Conservation (phyloP, 2,797 vertebrate species). For the Capromys pilorides region DNA sequence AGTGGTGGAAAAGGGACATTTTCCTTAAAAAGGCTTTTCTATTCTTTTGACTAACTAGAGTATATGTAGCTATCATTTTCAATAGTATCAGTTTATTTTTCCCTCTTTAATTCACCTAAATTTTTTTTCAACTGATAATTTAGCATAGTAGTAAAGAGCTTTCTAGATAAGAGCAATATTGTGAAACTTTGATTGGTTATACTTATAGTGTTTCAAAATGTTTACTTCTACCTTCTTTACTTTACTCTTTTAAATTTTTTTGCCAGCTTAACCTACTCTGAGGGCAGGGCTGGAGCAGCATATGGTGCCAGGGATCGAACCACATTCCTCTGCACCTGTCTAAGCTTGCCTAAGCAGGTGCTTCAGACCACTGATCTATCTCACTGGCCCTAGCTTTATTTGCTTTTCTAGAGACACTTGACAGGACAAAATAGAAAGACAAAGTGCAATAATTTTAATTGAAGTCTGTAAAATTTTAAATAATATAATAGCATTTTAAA, state of each 20-base stretch:
- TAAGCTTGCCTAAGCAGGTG: too few relatives aligned
- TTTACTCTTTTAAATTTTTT: too few relatives aligned
- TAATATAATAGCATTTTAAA: not conserved
- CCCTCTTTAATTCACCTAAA: not conserved
- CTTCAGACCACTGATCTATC: too few relatives aligned
- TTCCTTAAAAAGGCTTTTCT: not conserved
- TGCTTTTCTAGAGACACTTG: not conserved
- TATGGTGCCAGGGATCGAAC: too few relatives aligned
- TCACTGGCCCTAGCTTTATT: not conserved
- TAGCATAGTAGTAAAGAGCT: not conserved
- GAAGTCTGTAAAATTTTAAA: not conserved
- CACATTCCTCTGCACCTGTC: too few relatives aligned
- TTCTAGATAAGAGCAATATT: not conserved
- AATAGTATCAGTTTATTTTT: not conserved
- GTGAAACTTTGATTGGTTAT: not conserved
- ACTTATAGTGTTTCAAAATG: not conserved
- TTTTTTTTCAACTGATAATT: not conserved
- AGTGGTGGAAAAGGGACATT: not conserved
- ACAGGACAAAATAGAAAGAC: not conserved
- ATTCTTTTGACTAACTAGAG: not conserved
- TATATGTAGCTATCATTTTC: not conserved
- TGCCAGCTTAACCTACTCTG: too few relatives aligned
- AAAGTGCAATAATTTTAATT: not conserved
- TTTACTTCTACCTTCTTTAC: not conserved
- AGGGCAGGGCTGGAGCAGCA: too few relatives aligned